phyloP scores from a whole-genome alignment of 1,140 invertebrate species.

The Danaus plexippus region DNA sequence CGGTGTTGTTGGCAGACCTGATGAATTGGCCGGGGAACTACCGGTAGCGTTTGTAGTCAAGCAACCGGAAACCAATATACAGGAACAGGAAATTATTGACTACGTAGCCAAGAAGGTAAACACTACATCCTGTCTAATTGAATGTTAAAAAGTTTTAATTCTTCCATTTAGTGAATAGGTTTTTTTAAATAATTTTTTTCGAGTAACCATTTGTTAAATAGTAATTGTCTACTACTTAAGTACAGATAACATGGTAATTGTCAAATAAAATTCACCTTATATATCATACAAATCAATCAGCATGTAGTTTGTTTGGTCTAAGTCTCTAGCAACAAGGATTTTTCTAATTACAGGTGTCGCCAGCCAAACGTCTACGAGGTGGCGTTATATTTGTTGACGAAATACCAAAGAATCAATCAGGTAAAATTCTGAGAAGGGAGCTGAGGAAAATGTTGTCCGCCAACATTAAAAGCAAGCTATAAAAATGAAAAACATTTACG shows the following conservation, averaged over 20 bases:
- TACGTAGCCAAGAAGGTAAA: conserved; percentile 61
- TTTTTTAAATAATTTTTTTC: too few species aligned
- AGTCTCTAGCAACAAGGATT: too few species aligned
- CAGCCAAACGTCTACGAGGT: conserved; percentile 72
- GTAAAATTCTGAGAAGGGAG: conserved; percentile 77
- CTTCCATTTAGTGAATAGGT: too few species aligned
- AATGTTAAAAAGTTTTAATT: too few species aligned
- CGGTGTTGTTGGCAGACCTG: too few species aligned
- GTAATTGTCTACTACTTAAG: too few species aligned
- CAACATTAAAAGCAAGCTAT: conserved; percentile 51
- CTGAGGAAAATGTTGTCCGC: conserved; percentile 57
- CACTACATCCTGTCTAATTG: too few species aligned
- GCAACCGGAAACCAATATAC: conserved; percentile 53
- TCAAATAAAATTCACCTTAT: too few species aligned
- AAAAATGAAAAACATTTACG: conserved; percentile 7
- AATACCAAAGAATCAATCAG: conserved; percentile 78
- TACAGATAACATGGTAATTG: too few species aligned
- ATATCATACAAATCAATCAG: too few species aligned
- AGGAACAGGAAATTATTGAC: conserved; percentile 61
- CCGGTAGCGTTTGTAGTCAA: conserved; percentile 81
- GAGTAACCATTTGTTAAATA: too few species aligned
- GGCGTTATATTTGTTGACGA: conserved; percentile 76
- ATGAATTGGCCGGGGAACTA: conserved; percentile 73
- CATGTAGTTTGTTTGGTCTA: too few species aligned
- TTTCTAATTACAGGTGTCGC: conserved; percentile 45